These are phyloP conservation scores for Platysternon megacephalum DNA, from an alignment of 2,113 vertebrate species.

Conservation along the genomic window DNA sequence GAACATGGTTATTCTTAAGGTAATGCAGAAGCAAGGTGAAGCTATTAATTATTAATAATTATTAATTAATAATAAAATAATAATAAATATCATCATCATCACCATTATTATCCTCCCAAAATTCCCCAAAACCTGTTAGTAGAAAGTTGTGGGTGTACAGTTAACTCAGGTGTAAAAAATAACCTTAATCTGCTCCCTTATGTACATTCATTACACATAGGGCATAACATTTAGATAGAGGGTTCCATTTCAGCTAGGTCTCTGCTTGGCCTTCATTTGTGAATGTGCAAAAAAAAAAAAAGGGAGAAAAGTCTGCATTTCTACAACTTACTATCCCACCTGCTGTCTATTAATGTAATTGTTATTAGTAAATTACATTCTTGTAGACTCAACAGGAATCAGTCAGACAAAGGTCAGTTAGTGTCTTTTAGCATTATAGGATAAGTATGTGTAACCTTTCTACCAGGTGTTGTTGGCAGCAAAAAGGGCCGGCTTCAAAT, in stretches of 20 bases:
- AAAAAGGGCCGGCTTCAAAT: not conserved
- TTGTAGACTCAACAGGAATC: not conserved
- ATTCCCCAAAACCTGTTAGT: not conserved
- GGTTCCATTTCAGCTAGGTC: not conserved
- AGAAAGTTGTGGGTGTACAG: not conserved
- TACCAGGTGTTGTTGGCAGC: not conserved
- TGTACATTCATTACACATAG: not conserved
- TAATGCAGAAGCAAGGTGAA: not conserved
- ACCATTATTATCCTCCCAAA: not conserved
- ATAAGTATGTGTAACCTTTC: not conserved
- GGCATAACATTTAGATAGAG: not conserved
- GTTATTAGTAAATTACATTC: constrained; percentile 16
- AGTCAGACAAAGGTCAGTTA: not conserved
- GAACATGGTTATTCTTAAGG: not conserved
- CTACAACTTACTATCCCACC: not conserved
- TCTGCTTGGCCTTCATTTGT: constrained; percentile 27
- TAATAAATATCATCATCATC: not conserved
- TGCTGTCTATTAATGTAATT: constrained; percentile 2
- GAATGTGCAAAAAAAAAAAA: not conserved
- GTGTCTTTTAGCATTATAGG: not conserved
- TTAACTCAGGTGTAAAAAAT: not conserved
- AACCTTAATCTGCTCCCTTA: not conserved
- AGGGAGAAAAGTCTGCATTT: constrained; percentile 17
- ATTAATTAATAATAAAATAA: too few relatives aligned
- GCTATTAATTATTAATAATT: not conserved